Conservation (phyloP, 1,140 invertebrate genomes). For the Magallana gigas region DNA sequence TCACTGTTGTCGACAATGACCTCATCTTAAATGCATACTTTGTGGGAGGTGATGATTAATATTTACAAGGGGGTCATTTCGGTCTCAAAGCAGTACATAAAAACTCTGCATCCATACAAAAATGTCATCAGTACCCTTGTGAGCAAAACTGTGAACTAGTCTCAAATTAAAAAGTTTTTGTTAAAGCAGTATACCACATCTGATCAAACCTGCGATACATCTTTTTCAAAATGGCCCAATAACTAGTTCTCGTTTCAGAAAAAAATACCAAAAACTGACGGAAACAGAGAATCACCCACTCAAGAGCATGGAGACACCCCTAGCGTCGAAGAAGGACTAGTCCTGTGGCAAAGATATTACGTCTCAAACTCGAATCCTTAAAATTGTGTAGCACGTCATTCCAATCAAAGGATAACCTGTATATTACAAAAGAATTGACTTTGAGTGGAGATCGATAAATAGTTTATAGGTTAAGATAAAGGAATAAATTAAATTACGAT, state of each 20-base stretch:
- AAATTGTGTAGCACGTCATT: neutral
- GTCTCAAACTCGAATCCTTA: neutral
- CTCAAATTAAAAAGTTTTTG: neutral
- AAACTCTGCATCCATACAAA: conserved; percentile 19
- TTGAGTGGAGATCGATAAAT: too few species aligned
- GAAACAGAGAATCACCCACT: neutral
- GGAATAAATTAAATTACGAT: too few species aligned
- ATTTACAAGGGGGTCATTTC: conserved; percentile 38
- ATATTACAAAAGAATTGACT: too few species aligned
- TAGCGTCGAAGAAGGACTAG: neutral
- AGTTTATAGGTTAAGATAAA: too few species aligned
- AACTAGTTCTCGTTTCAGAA: conserved; percentile 9
- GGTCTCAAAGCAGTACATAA: neutral
- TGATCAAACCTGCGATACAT: conserved; percentile 9
- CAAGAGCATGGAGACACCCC: neutral
- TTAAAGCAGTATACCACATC: neutral
- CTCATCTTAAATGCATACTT: neutral
- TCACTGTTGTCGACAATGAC: conserved; percentile 31
- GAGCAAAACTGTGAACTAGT: neutral
- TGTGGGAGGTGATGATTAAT: conserved; percentile 45
- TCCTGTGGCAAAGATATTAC: neutral
- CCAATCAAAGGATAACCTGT: neutral
- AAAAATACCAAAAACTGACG: conserved; percentile 18
- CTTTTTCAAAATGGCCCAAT: conserved; percentile 12
- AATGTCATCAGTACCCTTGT: neutral